Conservation (phyloP, 2,888 invertebrate genomes). For the Oasisia sp. region DNA sequence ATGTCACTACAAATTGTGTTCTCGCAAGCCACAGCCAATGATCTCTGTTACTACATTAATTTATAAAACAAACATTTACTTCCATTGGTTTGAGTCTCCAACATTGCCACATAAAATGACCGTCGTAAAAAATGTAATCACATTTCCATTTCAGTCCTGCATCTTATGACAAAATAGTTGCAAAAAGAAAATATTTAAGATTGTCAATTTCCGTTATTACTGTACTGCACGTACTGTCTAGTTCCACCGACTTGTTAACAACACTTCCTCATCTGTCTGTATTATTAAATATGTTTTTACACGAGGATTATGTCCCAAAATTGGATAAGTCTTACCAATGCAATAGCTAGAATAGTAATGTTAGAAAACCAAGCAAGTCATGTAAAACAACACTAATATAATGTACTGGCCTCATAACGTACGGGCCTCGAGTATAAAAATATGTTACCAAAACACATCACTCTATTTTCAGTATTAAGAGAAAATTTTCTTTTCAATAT, state of each 20-base stretch:
- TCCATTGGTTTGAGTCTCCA: too few relatives aligned
- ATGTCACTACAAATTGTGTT: too few relatives aligned
- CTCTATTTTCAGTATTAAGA: background rate
- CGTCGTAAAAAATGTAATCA: background rate
- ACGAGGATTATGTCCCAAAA: background rate
- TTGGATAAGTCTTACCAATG: background rate
- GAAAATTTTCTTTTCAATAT: background rate
- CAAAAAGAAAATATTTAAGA: background rate
- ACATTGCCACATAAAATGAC: background rate
- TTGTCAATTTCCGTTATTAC: background rate
- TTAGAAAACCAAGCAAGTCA: background rate
- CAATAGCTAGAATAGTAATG: background rate
- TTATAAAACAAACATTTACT: too few relatives aligned
- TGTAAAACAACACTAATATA: background rate
- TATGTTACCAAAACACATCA: too few relatives aligned
- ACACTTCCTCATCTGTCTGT: background rate
- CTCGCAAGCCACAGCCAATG: too few relatives aligned
- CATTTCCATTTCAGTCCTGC: background rate
- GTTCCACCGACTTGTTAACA: background rate
- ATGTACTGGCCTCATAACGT: background rate
- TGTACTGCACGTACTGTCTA: too few relatives aligned
- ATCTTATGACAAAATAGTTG: background rate
- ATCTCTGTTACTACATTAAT: too few relatives aligned
- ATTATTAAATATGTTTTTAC: background rate
- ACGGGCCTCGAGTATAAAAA: background rate